These are phyloP conservation scores for Oasisia sp. DNA, from an alignment of 2,888 invertebrate species.

Conservation along the genomic window DNA sequence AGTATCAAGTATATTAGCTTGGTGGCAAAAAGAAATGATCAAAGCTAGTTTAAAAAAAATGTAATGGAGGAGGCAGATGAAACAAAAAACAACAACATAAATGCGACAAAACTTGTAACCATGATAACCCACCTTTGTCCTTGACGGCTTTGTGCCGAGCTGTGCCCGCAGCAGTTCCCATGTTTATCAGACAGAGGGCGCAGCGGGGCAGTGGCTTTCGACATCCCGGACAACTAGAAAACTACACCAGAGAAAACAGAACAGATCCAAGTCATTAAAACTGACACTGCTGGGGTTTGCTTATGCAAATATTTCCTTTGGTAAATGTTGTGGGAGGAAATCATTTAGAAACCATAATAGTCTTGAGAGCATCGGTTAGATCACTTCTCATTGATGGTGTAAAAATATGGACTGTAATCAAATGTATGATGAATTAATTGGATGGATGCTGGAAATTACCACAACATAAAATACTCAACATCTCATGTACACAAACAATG, in stretches of 20 bases:
- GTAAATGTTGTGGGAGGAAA: no score
- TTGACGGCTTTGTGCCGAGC: neutral
- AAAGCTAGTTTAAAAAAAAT: neutral
- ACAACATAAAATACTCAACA: no score
- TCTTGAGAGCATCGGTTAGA: no score
- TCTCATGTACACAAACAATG: no score
- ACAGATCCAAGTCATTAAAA: neutral
- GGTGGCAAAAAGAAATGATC: neutral
- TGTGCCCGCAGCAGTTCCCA: constrained; percentile 77
- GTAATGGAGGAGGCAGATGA: neutral
- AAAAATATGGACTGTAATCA: no score
- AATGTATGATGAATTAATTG: no score
- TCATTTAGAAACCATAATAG: no score
- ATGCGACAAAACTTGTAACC: neutral
- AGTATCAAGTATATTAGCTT: neutral
- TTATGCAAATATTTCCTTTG: neutral
- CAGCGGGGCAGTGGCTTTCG: constrained; percentile 94
- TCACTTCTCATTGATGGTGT: no score
- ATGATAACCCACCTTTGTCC: neutral
- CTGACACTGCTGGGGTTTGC: neutral
- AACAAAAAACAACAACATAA: neutral
- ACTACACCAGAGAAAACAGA: constrained; percentile 28
- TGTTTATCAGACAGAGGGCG: constrained; percentile 90
- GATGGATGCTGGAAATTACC: no score
- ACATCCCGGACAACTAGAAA: constrained; percentile 77